Base-by-base conservation (phyloP, 1,140 invertebrate genomes). In the Drosophila paulistorum region DNA sequence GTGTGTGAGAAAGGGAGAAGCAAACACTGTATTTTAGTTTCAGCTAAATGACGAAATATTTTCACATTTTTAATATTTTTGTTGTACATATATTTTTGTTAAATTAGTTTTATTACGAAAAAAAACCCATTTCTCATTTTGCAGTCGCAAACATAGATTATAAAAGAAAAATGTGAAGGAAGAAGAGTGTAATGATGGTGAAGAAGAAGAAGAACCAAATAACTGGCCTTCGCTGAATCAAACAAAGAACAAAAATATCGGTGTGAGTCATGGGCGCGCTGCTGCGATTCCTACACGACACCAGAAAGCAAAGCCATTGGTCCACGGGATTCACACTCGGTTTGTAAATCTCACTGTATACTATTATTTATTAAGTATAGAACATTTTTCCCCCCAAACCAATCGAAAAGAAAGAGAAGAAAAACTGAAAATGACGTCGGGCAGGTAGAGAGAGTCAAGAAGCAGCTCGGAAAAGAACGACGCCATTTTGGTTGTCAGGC, bases 21-120 rank as follows among this genome's bases (percentile, higher is more conserved):
- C 37, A 39, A 39, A 13, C 37, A 39, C 37, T 39, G 11, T 39
- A 39, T 39, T 39, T 39, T 5, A 39, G 37, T 57, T 55, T 65
- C 67, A 45, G 54, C 66, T 58, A 54, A 74, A 68, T 59, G 71
- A 61, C 55, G 60, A 68, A 39, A 65, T 67, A 66, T 70, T 70
- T 74, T 77, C 60, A 62, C 54, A 70, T 68, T 61, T 77, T 82
- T 68, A 54, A 62, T 61, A 66, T 65, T 67, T 61, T 71, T 81
- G 45, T 71, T 70, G 17, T 51, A 51, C 17, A 51, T 26, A 66
- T 48, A 17, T 20, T 58, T 77, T 70, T 89, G 81, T 90, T 90
- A 90, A 90, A 89, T 77, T 89, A 89, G 84, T 82, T 83, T 86
- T 91, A 91, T 91, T 85, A 91, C 79, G 90, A 84, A 79, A 87